Evolutionary conservation across 2,113 vertebrate genomes (phyloP), one percentile per base, ranked within the genome.

Genomic region (Danionella cerebrum): DNA sequence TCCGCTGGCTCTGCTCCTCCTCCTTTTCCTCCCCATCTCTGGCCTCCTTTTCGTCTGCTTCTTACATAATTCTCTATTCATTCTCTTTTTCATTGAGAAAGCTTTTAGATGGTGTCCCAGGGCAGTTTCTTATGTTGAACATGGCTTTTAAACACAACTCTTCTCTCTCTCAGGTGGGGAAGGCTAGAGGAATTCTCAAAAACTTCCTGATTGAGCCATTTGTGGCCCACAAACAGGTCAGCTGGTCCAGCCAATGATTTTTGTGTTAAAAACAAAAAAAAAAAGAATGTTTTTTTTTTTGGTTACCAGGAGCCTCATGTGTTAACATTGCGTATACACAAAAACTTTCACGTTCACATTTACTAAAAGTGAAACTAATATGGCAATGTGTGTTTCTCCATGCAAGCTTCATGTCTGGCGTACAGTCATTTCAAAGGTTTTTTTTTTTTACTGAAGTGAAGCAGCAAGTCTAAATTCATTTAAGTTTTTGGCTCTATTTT

Each of bases 151-250:
- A 16, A 50, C 52, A 13, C 13, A 36, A 4, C 14, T 0, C 42
- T 13, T 70, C 33, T 63, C 13, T 58, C 18, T 64, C 29, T 42
- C 74, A 99, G 96, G 92, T 99, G 50, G 96, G 88, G 59, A 97
- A 95, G 80, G 95, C 95, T 0, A 94, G 82, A 57, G 96, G 96
- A 19, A 70, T 94, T 51, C 89, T 99, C 1, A 99, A 95, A 90
- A 98, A 98, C 74, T 99, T 99, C 67, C 89, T 99, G 74, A 98
- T 99, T 0, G 96, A 99, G 16, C 95, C 95, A 0, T 99, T 98
- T 0, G 94, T 99, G 19, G 83, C 92, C 6, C 96, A 99, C 72
- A 91, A 87, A 36, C 95, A 99, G 94, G 96, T 97, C 71, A 63
- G 84, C 76, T 9, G 25, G 29, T 13, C 1, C 5, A 3, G 6